Conservation (phyloP, 2,113 vertebrate genomes). For the Dendropsophus ebraccatus region DNA sequence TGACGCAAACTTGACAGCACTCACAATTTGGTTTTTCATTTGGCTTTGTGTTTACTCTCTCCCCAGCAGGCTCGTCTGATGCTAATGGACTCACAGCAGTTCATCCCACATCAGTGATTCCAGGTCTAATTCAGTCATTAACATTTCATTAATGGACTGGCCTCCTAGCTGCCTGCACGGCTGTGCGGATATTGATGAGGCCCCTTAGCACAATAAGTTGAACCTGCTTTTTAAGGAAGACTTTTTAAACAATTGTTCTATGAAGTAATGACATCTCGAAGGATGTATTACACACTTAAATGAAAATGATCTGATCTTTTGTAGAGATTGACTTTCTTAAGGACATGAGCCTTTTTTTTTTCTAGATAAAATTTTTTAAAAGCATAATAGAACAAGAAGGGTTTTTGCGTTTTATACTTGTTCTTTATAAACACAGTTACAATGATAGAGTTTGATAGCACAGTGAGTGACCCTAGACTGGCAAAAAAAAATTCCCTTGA, state of each 20-base stretch:
- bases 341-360: constrained; percentile 20
- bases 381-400: too few relatives aligned
- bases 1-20: constrained; percentile 65
- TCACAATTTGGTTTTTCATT: constrained; percentile 73
- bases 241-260: constrained; percentile 60
- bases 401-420: neutral
- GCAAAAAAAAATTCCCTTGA: too few relatives aligned
- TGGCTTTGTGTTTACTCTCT: constrained; percentile 79
- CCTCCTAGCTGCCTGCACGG: constrained; percentile 83
- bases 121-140: constrained; percentile 98
- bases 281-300: constrained; percentile 50
- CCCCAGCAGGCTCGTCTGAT: constrained; percentile 83
- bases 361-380: neutral
- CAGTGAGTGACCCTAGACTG: too few relatives aligned
- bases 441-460: too few relatives aligned
- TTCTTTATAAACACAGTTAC: neutral
- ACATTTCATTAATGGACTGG: constrained; percentile 94
- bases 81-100: constrained; percentile 98
- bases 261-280: constrained; percentile 56
- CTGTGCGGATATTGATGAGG: constrained; percentile 86
- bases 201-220: constrained; percentile 71
- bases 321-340: constrained; percentile 18
- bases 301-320: constrained; percentile 40
- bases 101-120: constrained; percentile 89
- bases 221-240: constrained; percentile 73